Evolutionary conservation across 1,140 invertebrate genomes (phyloP), one percentile per base, ranked within the genome.

Genomic region (Spodoptera frugiperda): DNA sequence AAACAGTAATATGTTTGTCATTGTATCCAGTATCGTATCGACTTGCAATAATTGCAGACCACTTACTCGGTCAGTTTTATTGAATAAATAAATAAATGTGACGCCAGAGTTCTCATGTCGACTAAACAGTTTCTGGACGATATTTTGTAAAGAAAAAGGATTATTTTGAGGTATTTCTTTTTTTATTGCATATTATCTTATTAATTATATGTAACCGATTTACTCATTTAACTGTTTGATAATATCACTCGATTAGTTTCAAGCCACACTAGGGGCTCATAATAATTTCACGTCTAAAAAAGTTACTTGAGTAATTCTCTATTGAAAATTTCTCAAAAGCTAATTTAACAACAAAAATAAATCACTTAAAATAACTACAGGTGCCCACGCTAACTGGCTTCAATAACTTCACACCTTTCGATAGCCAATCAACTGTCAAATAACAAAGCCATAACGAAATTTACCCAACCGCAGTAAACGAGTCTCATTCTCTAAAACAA

Each of bases 401-500:
- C 57, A 61, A 44, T 63, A 44, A 63, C 15, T 17, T 63, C 59
- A 63, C 59, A 44, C 59, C 59, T 63, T 63, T 49, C 44, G 11
- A 25, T 49, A 67, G n/a, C 44, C 54, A 25, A 61, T 49, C 14
- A 67, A 11, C 63, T 48, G 63, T 67, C 63, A 25, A 67, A 63
- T 63, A 44, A 67, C 19, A 25, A 67, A 49, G 3, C 44, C 11
- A 67, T 49, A 21, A 25, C 44, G 14, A 49, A 21, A 48, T 48
- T 49, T 67, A 44, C 63, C 14, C 44, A 67, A 67, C 63, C 44
- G 19, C 63, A 21, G 44, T 49, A 44, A 67, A 49, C 12, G 21
- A 14, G 14, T 39, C 59, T 44, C 59, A 12, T 25, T 67, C 33
- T 17, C 17, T 25, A 21, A 67, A 14, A 48, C 63, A 67, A 67